Conservation (phyloP, 1,140 invertebrate genomes). For the Leptopilina clavipes region DNA sequence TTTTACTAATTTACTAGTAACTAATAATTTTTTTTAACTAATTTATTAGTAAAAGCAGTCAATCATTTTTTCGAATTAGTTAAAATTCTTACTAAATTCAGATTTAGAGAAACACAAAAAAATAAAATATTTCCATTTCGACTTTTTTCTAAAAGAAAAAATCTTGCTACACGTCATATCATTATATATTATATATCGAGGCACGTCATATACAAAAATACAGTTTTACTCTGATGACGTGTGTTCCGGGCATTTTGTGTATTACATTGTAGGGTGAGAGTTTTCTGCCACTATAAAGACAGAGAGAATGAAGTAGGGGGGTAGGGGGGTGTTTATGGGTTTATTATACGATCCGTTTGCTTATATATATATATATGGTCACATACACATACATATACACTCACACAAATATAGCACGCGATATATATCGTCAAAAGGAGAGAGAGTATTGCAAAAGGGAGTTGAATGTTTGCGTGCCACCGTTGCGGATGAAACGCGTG, state of each 20-base stretch:
- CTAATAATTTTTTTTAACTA: no score
- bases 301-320: no score
- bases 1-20: no score
- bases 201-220: constrained; percentile 35
- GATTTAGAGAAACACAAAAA: no score
- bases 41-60: no score
- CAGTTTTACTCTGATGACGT: constrained; percentile 40
- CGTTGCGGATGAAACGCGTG: constrained; percentile 59
- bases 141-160: no score
- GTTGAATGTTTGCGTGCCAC: constrained; percentile 43
- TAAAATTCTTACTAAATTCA: no score
- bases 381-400: background rate
- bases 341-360: constrained; percentile 71
- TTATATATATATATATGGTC: constrained; percentile 41
- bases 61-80: no score
- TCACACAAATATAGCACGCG: constrained; percentile 15
- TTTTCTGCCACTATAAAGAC: constrained; percentile 45
- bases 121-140: no score
- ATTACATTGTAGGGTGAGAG: constrained; percentile 58
- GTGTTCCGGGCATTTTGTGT: constrained; percentile 64
- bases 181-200: constrained; percentile 40
- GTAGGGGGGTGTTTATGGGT: constrained; percentile 73
- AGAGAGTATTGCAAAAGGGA: constrained; percentile 9
- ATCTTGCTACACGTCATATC: no score
- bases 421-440: no score